Evolutionary conservation across 2,888 invertebrate species (phyloP).

Genomic region (Melanostoma scalare): DNA sequence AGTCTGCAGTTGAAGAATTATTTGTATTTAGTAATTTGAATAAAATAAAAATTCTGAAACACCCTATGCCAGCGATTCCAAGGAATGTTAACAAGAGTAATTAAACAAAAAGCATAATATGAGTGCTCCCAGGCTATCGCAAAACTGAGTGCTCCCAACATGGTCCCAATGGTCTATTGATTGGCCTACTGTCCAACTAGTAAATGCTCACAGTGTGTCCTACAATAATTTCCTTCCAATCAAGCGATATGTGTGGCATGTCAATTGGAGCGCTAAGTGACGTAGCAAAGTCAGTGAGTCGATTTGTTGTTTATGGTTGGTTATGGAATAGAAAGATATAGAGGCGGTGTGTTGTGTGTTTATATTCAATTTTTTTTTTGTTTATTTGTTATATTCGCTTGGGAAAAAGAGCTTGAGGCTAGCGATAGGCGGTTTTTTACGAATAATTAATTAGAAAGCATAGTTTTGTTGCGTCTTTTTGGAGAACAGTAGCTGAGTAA

Average conservation of each 20-base stretch:
- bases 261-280: slow-evolving; percentile 62
- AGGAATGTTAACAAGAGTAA: slow-evolving; percentile 58
- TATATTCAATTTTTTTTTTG: slow-evolving; percentile 3
- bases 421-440: slow-evolving; percentile 22
- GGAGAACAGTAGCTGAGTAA: slow-evolving; percentile 21
- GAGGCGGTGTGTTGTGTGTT: slow-evolving; percentile 18
- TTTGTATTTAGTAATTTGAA: background rate
- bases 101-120: slow-evolving; percentile 50
- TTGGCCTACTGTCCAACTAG: slow-evolving; percentile 33
- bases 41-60: background rate
- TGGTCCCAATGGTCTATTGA: slow-evolving; percentile 57
- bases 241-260: slow-evolving; percentile 66
- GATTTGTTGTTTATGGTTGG: slow-evolving; percentile 64
- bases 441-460: slow-evolving; percentile 54
- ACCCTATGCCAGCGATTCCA: slow-evolving; percentile 19
- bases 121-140: slow-evolving; percentile 38
- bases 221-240: slow-evolving; percentile 65
- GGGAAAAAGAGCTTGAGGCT: slow-evolving; percentile 27
- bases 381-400: slow-evolving; percentile 25
- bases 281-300: slow-evolving; percentile 63
- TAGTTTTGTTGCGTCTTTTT: slow-evolving; percentile 6
- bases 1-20: no score
- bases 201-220: slow-evolving; percentile 45
- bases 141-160: slow-evolving; percentile 56
- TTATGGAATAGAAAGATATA: slow-evolving; percentile 50